Base-by-base conservation (phyloP, 30 jellyfish, hydroid and myxozoan species). In the Aurelia sp. region DNA sequence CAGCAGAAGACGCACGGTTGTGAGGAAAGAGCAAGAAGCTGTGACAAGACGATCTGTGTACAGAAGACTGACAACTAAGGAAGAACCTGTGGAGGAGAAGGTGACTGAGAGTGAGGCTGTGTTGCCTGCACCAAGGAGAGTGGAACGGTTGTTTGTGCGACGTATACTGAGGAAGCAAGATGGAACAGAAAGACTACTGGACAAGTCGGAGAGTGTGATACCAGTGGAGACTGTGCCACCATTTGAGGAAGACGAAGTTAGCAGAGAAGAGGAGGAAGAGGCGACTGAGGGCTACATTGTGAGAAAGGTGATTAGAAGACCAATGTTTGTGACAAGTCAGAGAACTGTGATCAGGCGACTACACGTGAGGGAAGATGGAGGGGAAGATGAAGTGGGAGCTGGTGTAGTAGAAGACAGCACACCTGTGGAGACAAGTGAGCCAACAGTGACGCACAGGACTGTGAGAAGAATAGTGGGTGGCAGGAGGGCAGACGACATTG, bases 131-230 rank as follows among this genome's bases (percentile, higher is more conserved):
- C 81, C 89, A 48, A 66, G 70, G 30, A 79, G 86, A 55, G 97
- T 91, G 13, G 97, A 90, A 61, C 74, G 96, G 41, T 82, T 91
- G 86, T 85, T 58, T 61, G 97, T 84, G 75, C 71, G 96, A 4
- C 86, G 96, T 19, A 74, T 90, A 13, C 52, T 90, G 64, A 78
- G 98, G 66, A 78, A 76, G 79, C 84, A 87, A 31, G 97, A 92
- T 71, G 60, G 60, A 58, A 47, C 41, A 13, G 82, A 71, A 37
- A 66, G 48, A 40, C 31, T 35, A 4, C 33, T 65, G 33, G 51
- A 61, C 48, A 19, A 72, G 83, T 71, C 52, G 62, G 19, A 71
- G 82, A 71, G 31, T 18, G 37, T 22, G 35, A 21, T 81, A 33
- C 84, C 82, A 62, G 58, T 68, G 21, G 91, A 81, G 37, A 52